Percentiles rank a stretch among this genome's conserved stretches.
These are phyloP conservation scores for Condylura cristata DNA, from an alignment of 2,113 vertebrate genomes.

Conservation along the genomic window DNA sequence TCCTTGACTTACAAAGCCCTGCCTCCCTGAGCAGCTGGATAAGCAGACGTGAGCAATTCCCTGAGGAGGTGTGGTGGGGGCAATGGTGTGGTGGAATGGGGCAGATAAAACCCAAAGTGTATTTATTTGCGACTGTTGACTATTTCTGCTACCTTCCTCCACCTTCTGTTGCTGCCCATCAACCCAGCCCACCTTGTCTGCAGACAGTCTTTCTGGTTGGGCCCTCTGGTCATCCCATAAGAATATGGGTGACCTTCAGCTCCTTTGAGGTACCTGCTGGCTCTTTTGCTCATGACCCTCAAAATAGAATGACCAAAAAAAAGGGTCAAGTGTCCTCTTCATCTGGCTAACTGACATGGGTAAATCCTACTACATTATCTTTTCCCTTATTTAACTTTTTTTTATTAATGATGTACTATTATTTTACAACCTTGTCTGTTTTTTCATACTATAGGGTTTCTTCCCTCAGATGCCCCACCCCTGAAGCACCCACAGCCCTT, in stretches of 20 bases:
- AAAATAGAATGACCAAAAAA: too few relatives aligned
- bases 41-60: rapidly evolving
- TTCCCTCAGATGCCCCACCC: too few relatives aligned
- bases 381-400: too few relatives aligned
- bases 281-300: neutral
- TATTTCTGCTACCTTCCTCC: neutral
- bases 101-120: neutral
- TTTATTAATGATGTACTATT: too few relatives aligned
- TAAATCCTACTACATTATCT: too few relatives aligned
- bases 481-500: too few relatives aligned
- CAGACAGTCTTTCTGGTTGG: neutral
- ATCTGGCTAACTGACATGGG: neutral
- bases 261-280: neutral
- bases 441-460: too few relatives aligned
- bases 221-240: too few relatives aligned
- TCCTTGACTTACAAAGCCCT: neutral
- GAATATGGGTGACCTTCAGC: neutral
- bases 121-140: neutral
- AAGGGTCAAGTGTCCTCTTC: rapidly evolving
- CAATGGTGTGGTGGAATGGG: neutral
- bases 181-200: rapidly evolving
- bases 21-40: neutral
- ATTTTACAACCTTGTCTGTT: too few relatives aligned
- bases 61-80: rapidly evolving
- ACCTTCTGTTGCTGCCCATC: neutral